phyloP scores from a whole-genome alignment of 2,888 invertebrate species.

The Elysia crispata region DNA sequence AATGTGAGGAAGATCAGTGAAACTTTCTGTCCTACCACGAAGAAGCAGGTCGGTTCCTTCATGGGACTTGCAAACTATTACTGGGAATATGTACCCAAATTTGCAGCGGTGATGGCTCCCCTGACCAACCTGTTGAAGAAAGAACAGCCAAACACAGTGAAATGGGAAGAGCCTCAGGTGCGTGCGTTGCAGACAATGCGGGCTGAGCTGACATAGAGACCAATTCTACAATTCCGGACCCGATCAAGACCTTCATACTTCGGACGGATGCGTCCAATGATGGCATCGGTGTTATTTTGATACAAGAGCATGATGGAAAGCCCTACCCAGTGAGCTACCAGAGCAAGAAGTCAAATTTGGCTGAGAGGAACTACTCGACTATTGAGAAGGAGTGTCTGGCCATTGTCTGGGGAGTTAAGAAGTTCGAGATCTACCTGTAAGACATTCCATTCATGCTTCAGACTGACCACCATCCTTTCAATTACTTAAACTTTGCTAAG shows the following conservation, averaged over 20 bases:
- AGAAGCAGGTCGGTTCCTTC: constrained; percentile 7
- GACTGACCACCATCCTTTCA: constrained; percentile 21
- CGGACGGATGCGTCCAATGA: neutral
- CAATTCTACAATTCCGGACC: constrained; percentile 28
- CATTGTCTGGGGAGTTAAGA: constrained; percentile 15
- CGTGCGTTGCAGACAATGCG: constrained; percentile 7
- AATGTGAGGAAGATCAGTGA: neutral
- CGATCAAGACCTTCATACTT: constrained; percentile 18
- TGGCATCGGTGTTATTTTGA: neutral
- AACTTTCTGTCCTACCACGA: neutral
- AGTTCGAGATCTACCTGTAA: constrained; percentile 15
- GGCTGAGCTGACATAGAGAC: neutral
- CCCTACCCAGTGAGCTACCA: constrained; percentile 25
- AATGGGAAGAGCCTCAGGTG: constrained; percentile 17
- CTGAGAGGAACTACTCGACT: constrained; percentile 22
- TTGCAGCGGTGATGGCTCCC: constrained; percentile 44
- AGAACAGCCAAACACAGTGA: constrained; percentile 17
- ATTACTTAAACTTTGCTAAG: constrained; percentile 11
- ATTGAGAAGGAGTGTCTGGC: constrained; percentile 30
- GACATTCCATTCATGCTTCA: neutral
- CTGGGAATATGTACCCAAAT: constrained; percentile 16
- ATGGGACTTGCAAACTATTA: constrained; percentile 22
- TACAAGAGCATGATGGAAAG: no score
- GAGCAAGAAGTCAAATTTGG: constrained; percentile 12
- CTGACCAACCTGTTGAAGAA: constrained; percentile 11